Base-by-base conservation (phyloP, 1,140 invertebrate species). In the Tetragonula clypearis region DNA sequence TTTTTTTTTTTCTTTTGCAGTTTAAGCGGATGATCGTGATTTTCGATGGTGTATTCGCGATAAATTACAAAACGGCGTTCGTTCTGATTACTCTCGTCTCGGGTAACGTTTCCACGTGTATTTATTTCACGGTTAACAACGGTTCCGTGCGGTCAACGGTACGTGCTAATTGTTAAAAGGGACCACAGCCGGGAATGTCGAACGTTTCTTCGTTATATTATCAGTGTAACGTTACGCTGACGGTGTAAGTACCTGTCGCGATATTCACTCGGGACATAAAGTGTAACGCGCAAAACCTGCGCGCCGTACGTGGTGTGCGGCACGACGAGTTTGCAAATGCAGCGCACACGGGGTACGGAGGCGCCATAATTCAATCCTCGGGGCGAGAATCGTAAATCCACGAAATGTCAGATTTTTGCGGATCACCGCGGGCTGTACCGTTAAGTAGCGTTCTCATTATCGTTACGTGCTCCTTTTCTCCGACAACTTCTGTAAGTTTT, bases 201-300 rank as follows among this genome's bases (percentile, higher is more conserved):
- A 76, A 71, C 41, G 65, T 84, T 88, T 66, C 81, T 87, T 87
- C 81, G 87, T 88, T 88, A 88, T 87, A 88, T 87, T 80, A 79
- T 68, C 73, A 23, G n/a, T 66, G 87, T 84, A 87, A 88, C 80
- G 66, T 87, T 80, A 88, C 66, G 65, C 71, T 69, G 77, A 56
- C 26, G 62, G 49, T 80, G 81, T 80, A 80, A 87, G 72, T 87
- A 87, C 62, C 81, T 83, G 69, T 84, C 81, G 76, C 77, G 72
- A 62, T 76, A 56, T 85, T 62, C 58, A 58, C 75, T 49, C 65
- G 53, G 15, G 74, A 79, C 88, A 88, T 88, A 85, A 88, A 88
- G 79, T 88, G 87, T 88, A 88, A 88, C 87, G 83, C 35, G 87
- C 83, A 88, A 88, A 88, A 88, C 78, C 82, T 77, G 81, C 60